Conservation (phyloP, 1,140 invertebrate genomes). For the Drosophila kohkoa region DNA sequence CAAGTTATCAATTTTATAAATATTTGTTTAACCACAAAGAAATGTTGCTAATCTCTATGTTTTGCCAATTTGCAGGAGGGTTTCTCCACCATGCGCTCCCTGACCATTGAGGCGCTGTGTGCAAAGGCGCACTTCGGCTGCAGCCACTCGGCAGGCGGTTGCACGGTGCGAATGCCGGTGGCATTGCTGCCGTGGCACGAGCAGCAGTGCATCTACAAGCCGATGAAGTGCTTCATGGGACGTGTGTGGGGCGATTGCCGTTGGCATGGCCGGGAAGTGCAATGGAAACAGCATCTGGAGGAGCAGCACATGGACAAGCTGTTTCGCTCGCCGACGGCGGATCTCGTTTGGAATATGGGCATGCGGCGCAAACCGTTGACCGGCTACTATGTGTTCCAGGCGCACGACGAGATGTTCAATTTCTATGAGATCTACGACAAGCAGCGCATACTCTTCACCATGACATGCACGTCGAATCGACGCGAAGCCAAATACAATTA, state of each 20-base stretch:
- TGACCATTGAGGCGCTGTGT: slow-evolving; percentile 79
- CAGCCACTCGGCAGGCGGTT: slow-evolving; percentile 71
- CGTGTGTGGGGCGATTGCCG: slow-evolving; percentile 81
- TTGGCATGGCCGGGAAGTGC: slow-evolving; percentile 76
- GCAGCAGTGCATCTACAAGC: slow-evolving; percentile 81
- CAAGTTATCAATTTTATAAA: too few relatives aligned
- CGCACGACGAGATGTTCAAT: slow-evolving; percentile 81
- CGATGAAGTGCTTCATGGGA: slow-evolving; percentile 84
- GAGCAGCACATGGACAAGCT: slow-evolving; percentile 68
- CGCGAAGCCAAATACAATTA: slow-evolving; percentile 77
- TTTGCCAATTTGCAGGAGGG: slow-evolving; percentile 52
- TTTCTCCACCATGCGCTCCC: slow-evolving; percentile 76
- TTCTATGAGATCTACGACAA: slow-evolving; percentile 81
- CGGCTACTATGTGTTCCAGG: slow-evolving; percentile 80
- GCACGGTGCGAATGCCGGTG: slow-evolving; percentile 73
- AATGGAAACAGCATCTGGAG: slow-evolving; percentile 82
- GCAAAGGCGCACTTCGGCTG: slow-evolving; percentile 82
- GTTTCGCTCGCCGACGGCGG: slow-evolving; percentile 46
- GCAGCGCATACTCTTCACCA: slow-evolving; percentile 76
- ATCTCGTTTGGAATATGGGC: slow-evolving; percentile 76
- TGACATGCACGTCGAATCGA: slow-evolving; percentile 80
- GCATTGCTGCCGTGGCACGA: slow-evolving; percentile 80
- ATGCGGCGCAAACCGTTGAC: slow-evolving; percentile 67
- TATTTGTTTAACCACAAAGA: not conserved
- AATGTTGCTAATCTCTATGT: not conserved